Evolutionary conservation across 2,113 vertebrate genomes (phyloP).

Genomic region (Cottus gobio): DNA sequence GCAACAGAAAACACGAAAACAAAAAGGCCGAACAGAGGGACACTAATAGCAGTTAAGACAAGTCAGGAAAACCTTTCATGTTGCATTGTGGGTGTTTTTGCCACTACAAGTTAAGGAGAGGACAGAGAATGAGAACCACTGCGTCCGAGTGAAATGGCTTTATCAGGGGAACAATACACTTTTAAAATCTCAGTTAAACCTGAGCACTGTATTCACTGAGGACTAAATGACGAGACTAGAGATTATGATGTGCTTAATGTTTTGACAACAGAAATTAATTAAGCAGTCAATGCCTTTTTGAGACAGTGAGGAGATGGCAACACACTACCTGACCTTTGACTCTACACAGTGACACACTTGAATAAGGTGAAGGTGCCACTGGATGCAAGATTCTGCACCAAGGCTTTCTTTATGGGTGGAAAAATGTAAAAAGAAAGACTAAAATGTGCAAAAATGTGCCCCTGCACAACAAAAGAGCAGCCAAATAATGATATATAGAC

Average conservation of each 20-base stretch:
- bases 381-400: conserved; percentile 44
- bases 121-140: conserved; percentile 53
- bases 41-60: conserved; percentile 74
- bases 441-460: conserved; percentile 70
- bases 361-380: conserved; percentile 19
- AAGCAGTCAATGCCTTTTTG: conserved; percentile 32
- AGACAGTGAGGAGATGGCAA: conserved; percentile 40
- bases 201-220: conserved; percentile 67
- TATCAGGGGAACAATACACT: conserved; percentile 33
- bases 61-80: conserved; percentile 58
- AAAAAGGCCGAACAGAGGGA: conserved; percentile 70
- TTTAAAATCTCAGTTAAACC: conserved; percentile 73
- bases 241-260: conserved; percentile 14
- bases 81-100: conserved; percentile 61
- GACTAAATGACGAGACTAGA: conserved; percentile 48
- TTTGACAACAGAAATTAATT: conserved; percentile 28
- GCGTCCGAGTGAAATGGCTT: conserved; percentile 26
- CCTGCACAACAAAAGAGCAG: conserved; percentile 55
- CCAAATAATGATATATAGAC: conserved; percentile 55
- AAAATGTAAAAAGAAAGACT: not conserved
- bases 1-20: conserved; percentile 61
- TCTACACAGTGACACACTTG: conserved; percentile 13
- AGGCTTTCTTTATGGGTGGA: conserved; percentile 56
- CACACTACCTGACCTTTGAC: conserved; percentile 47
- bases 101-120: conserved; percentile 45